Percentiles rank a stretch among this genome's conserved stretches.
phyloP scores from a whole-genome alignment of 2,797 vertebrate genomes.

The Sorex maritimensis region DNA sequence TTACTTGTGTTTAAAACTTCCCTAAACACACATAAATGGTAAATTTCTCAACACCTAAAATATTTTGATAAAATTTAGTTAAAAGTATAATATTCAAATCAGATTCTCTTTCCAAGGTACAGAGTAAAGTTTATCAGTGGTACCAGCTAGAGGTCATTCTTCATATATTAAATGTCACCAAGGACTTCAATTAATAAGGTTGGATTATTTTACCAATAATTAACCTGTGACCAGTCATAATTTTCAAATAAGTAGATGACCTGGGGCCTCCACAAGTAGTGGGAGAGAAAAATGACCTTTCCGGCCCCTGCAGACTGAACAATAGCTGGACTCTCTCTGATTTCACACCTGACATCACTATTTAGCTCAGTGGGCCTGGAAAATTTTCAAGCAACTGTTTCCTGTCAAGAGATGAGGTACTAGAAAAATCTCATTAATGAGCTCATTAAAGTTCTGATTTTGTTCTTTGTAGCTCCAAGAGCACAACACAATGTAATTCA shows the following conservation, averaged over 20 bases:
- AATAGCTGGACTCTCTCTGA: background rate
- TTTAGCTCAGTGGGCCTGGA: background rate
- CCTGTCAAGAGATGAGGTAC: conserved; percentile 15
- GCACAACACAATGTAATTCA: background rate
- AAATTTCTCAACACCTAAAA: conserved; percentile 20
- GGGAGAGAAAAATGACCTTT: background rate
- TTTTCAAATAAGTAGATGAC: background rate
- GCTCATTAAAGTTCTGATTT: conserved; percentile 1
- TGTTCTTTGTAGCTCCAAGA: background rate
- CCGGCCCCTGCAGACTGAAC: background rate
- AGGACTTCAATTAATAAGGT: background rate
- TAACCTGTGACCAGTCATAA: background rate
- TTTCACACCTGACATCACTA: background rate
- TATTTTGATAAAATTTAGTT: background rate
- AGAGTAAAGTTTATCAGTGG: background rate
- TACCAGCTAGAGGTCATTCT: background rate
- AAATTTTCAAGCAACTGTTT: conserved; percentile 23
- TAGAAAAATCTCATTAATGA: conserved; percentile 57
- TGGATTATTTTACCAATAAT: conserved; percentile 6
- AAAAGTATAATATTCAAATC: background rate
- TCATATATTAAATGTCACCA: background rate
- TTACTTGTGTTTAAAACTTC: background rate
- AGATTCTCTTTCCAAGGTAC: background rate
- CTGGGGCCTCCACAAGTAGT: background rate
- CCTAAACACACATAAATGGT: background rate